Evolutionary conservation across 2,797 vertebrate genomes (phyloP).

Genomic region (Uromys caudimaculatus): DNA sequence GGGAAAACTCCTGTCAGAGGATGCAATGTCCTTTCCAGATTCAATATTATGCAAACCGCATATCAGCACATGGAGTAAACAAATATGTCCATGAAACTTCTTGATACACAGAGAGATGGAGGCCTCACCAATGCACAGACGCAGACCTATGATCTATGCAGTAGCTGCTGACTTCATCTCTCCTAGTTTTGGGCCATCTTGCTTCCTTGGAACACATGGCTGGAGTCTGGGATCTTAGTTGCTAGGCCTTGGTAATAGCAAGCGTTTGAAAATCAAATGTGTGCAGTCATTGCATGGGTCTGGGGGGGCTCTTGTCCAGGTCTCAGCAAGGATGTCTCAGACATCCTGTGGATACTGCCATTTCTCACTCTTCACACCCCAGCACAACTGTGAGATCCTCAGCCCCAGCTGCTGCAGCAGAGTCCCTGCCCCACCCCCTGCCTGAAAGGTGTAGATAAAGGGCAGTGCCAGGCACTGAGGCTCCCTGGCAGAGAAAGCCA

Average conservation of each 20-base stretch:
- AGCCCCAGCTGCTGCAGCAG: background rate
- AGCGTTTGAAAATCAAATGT: constrained; percentile 14
- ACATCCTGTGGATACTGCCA: fast-evolving
- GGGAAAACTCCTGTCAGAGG: constrained; percentile 77
- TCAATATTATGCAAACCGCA: constrained; percentile 84
- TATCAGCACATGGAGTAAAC: constrained; percentile 75
- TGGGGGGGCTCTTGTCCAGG: too few relatives aligned
- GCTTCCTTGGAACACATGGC: constrained; percentile 57
- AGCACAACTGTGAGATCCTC: too few relatives aligned
- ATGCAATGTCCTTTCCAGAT: constrained; percentile 82
- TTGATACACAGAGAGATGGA: constrained; percentile 20
- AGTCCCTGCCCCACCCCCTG: background rate
- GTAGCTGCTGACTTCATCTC: background rate
- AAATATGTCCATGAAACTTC: constrained; percentile 75
- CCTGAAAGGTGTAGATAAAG: background rate
- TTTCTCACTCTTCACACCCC: background rate
- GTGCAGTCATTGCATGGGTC: background rate
- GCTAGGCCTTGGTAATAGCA: background rate
- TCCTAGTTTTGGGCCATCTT: background rate
- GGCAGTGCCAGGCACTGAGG: fast-evolving
- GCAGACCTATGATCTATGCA: background rate
- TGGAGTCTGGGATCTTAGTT: constrained; percentile 54
- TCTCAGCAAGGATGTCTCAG: background rate
- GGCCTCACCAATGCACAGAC: background rate
- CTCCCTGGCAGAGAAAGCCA: background rate